Conservation (phyloP, 2,888 invertebrate species). For the Ochlodes sylvanus region DNA sequence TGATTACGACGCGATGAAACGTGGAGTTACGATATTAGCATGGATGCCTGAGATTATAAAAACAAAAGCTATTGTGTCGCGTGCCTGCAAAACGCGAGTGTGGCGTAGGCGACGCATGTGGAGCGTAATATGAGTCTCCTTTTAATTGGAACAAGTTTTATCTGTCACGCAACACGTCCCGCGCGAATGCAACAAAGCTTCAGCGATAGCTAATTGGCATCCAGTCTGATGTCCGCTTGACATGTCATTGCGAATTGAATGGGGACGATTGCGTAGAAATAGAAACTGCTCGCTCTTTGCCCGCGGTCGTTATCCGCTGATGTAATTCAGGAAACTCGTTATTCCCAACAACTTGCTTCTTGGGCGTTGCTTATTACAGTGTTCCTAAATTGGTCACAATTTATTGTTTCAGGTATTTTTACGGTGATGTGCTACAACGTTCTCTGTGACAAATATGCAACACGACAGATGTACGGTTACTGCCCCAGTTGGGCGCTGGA, state of each 20-base stretch:
- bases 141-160: conserved; percentile 71
- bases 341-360: background rate
- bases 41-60: conserved; percentile 53
- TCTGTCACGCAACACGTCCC: conserved; percentile 61
- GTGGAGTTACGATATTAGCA: conserved; percentile 44
- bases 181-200: conserved; percentile 40
- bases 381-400: conserved; percentile 24
- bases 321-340: conserved; percentile 23
- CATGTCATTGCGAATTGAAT: conserved; percentile 42
- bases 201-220: conserved; percentile 41
- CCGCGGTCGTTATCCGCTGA: conserved; percentile 31
- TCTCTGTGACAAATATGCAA: conserved; percentile 99
- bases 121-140: conserved; percentile 63
- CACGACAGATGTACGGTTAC: conserved; percentile 99
- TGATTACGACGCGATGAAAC: conserved; percentile 47
- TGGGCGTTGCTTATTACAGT: background rate
- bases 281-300: conserved; percentile 23
- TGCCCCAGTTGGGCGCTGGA: conserved; percentile 99
- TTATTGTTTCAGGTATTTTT: conserved; percentile 90
- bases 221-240: conserved; percentile 54
- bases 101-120: conserved; percentile 52
- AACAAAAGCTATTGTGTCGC: conserved; percentile 64
- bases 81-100: conserved; percentile 51
- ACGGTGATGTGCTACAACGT: conserved; percentile 99
- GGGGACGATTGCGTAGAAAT: conserved; percentile 37